Evolutionary conservation across 2,888 invertebrate species (phyloP), one percentile per base, ranked within the genome.

Genomic region (Lymantria dispar): DNA sequence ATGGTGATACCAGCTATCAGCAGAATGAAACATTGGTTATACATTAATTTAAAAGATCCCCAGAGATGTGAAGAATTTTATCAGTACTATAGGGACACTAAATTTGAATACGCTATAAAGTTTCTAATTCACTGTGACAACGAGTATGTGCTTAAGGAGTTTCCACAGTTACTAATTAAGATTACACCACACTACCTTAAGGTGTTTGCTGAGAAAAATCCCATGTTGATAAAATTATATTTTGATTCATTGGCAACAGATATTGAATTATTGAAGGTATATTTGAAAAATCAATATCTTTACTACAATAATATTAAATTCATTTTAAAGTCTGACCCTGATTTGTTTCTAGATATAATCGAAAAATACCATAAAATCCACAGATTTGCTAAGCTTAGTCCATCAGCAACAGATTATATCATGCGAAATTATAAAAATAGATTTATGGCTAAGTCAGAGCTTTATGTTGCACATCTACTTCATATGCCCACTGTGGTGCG

Each of bases 1-100:
- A 87, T 88, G 87, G 61, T 67, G 9, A 65, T 60, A 38, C 76
- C 78, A 39, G 86, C 86, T 10, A 60, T 66, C n/a, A 54, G 45
- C 40, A 68, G 64, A 72, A 72, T 80, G 72, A 82, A 74, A 50
- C 74, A 81, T 37, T 83, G 78, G 76, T 56, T 85, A 33, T 68
- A 76, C 40, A 70, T 56, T 12, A 56, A 66, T 38, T 40, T 68
- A 38, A 50, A 43, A 7, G 76, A 83, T 37, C 36, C 69, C 8
- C 10, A 54, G 13, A 68, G 73, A 50, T 81, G 80, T 52, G 57
- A 73, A 52, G 58, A 70, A 43, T 86, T 87, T 60, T 87, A 82
- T 56, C 52, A 69, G 45, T 73, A 78, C 60, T 83, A 84, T 54
- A 69, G 62, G 41, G 48, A 56, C 0, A 61, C 50, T 11, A 55